Base-by-base conservation (phyloP, 2,113 vertebrate species). In the Psittacula cyanocephala region DNA sequence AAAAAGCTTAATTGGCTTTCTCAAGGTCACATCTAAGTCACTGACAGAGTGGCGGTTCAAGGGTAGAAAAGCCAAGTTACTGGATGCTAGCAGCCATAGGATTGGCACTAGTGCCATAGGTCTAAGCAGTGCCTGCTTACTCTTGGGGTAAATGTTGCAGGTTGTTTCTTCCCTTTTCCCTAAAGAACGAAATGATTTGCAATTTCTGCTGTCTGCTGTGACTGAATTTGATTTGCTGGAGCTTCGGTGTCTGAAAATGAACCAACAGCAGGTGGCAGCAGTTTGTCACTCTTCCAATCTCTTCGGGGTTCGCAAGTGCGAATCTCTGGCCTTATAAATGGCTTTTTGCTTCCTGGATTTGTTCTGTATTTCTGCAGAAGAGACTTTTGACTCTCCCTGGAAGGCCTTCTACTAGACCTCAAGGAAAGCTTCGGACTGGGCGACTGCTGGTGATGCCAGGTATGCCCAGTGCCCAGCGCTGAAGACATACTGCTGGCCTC, bases 231-330 rank as follows among this genome's bases (percentile, higher is more conserved):
- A 43, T 81, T 95, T 62, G 35, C 49, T 37, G 49, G 24, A 84
- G 41, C 41, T 86, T 53, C 2, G 0, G 53, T 57, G 63, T 59
- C 53, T 77, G 83, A 75, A 94, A 88, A 94, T 10, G 41, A 83
- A 71, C 31, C 20, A 46, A 70, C 86, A 67, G 43, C 77, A 96
- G 97, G 89, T 94, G 94, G 96, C 95, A 95, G 82, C 81, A 91
- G 64, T 46, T 78, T n/a, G 71, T 57, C 81, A 50, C 1, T 0
- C 83, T 89, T 75, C 74, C 71, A 53, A 25, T 23, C 25, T 72
- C 49, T 25, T 23, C 24, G 35, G 55, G 4, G 6, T 62, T 77
- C 68, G 20, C 35, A 31, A 17, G 18, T 43, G 27, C n/a, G 18
- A 86, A 6, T 57, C 49, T 77, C 47, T n/a, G 72, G 29, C 37